Evolutionary conservation across 2,797 vertebrate genomes (phyloP), one percentile per base, ranked within the genome.

Genomic region (Sphaeramia orbicularis): DNA sequence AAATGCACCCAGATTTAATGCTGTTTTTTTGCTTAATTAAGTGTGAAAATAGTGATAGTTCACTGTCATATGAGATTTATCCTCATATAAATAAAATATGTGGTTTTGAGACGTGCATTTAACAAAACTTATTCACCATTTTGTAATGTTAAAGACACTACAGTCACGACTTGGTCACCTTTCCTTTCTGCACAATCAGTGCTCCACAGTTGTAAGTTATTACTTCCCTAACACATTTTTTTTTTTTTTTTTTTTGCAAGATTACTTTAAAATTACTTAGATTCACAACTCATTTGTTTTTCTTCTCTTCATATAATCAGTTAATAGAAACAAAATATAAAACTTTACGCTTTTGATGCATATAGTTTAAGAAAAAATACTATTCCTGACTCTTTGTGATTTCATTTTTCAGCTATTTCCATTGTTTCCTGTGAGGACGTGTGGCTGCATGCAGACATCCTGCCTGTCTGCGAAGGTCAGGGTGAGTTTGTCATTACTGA

Each of bases 391-490:
- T 69, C 41, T 61, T 75, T 43, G 50, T 78, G 77, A 88, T 83
- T 87, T 79, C 45, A 81, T 73, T 83, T 90, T 80, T 69, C 76
- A 88, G 53, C 68, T 72, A 59, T 77, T 86, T 79, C 76, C 80
- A 71, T 78, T 74, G 84, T 90, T 92, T 92, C 88, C 83, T 71
- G 43, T 57, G 52, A 83, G 80, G 91, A 89, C 81, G 7, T 92
- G 93, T 81, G 79, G 68, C 79, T 78, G 84, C 92, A 81, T 54
- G 91, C 80, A 84, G 73, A 91, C 87, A 85, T 92, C 92, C 91
- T 92, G 85, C 49, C 73, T 41, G 78, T 85, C 63, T 68, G 73
- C 14, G 21, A 57, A 11, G 65, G 86, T 86, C 85, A 76, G 59
- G 55, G 74, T 66, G 78, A 75, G 47, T 14, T 10, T 19, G 76